Conservation (phyloP, 2,888 invertebrate species). For the Hemaris fuciformis region DNA sequence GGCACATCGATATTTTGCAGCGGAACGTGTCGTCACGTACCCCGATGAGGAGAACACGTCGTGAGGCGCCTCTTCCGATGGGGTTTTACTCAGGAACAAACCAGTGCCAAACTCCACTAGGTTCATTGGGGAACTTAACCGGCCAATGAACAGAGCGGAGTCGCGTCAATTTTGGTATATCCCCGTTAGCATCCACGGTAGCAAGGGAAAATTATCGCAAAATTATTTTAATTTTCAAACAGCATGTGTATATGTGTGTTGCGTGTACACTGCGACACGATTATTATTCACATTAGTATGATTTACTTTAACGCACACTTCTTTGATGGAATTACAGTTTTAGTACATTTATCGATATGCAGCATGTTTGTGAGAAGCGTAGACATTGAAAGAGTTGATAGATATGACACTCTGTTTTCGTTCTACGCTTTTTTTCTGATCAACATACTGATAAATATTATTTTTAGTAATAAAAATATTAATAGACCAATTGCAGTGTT, state of each 20-base stretch:
- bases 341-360: slow-evolving; percentile 22
- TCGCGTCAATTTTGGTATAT: slow-evolving; percentile 37
- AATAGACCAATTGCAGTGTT: neutral
- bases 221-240: slow-evolving; percentile 49
- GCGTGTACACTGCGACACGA: neutral
- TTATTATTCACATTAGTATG: slow-evolving; percentile 10
- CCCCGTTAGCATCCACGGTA: slow-evolving; percentile 75
- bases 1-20: slow-evolving; percentile 61
- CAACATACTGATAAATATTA: neutral
- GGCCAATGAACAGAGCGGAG: slow-evolving; percentile 58
- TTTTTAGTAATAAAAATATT: neutral
- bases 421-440: slow-evolving; percentile 10
- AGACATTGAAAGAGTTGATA: slow-evolving; percentile 24
- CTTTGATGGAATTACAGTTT: neutral
- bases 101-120: slow-evolving; percentile 98
- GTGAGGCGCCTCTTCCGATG: slow-evolving; percentile 92
- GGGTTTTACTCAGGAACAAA: slow-evolving; percentile 95
- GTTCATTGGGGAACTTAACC: slow-evolving; percentile 92
- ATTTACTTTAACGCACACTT: neutral
- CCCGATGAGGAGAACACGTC: slow-evolving; percentile 84
- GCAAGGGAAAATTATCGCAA: slow-evolving; percentile 71
- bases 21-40: slow-evolving; percentile 77
- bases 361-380: slow-evolving; percentile 23
- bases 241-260: slow-evolving; percentile 53
- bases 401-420: slow-evolving; percentile 26